These are phyloP conservation scores for Conger conger DNA, from an alignment of 2,113 vertebrate genomes.

Conservation along the genomic window DNA sequence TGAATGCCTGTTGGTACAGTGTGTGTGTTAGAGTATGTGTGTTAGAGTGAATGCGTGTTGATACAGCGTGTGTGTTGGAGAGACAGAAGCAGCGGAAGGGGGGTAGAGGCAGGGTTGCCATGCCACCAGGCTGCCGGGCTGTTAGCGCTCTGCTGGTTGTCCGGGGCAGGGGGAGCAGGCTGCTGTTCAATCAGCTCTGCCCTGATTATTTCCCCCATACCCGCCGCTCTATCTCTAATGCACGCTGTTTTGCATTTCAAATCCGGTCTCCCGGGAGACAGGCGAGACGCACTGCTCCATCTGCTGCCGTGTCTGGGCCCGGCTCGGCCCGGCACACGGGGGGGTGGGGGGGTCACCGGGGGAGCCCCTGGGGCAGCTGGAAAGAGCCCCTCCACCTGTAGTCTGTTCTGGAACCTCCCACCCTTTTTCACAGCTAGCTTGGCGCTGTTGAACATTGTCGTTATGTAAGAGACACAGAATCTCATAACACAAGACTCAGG, in stretches of 20 bases:
- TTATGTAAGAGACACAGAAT: neutral
- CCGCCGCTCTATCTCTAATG: slow-evolving; percentile 64
- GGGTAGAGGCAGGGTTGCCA: slow-evolving; percentile 17
- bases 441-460: neutral
- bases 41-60: slow-evolving; percentile 13
- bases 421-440: neutral
- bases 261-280: slow-evolving; percentile 63
- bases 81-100: neutral
- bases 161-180: slow-evolving; percentile 50
- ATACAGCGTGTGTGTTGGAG: slow-evolving; percentile 12
- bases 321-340: too few relatives aligned
- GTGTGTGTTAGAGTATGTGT: slow-evolving; percentile 12
- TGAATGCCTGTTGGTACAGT: slow-evolving; percentile 4
- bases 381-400: neutral
- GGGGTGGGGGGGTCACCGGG: neutral
- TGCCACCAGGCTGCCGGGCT: slow-evolving; percentile 34
- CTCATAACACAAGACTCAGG: neutral
- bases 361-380: neutral
- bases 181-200: slow-evolving; percentile 72
- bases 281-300: slow-evolving; percentile 65
- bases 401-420: neutral
- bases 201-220: slow-evolving; percentile 68
- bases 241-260: slow-evolving; percentile 71
- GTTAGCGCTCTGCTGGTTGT: slow-evolving; percentile 57
- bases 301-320: slow-evolving; percentile 55